A percentile compares a stretch with the other conserved stretches of the same genome.
These are phyloP conservation scores for Cantharis rustica DNA, from an alignment of 2,888 invertebrate species.

Conservation along the genomic window DNA sequence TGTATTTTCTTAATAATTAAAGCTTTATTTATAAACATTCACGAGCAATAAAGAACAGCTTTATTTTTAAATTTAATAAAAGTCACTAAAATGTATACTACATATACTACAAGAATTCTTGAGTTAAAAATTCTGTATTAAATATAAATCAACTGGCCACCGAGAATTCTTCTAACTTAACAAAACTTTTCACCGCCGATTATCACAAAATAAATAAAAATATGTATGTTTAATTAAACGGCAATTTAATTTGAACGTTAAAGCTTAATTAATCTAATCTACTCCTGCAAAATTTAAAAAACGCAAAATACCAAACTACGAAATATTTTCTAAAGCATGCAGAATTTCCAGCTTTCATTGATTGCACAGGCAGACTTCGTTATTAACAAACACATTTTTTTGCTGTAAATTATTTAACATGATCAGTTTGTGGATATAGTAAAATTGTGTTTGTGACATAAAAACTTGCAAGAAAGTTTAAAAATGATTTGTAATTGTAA, in stretches of 20 bases:
- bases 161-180: background rate
- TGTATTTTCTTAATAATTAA: background rate
- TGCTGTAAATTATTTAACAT: too few species aligned
- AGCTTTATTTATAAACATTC: background rate
- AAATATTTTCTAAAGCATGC: too few species aligned
- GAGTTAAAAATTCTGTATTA: background rate
- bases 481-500: too few species aligned
- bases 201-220: background rate
- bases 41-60: background rate
- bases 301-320: too few species aligned
- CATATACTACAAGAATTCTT: background rate
- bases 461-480: too few species aligned
- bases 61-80: background rate
- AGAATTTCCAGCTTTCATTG: too few species aligned
- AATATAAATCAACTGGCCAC: background rate
- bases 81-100: background rate
- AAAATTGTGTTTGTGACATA: too few species aligned
- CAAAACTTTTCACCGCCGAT: background rate
- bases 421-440: too few species aligned
- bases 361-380: too few species aligned
- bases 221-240: background rate
- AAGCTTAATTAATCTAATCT: background rate
- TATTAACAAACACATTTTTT: too few species aligned
- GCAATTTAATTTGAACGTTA: background rate
- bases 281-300: too few species aligned